phyloP scores from a whole-genome alignment of 2,797 vertebrate species.

The Miichthys miiuy region DNA sequence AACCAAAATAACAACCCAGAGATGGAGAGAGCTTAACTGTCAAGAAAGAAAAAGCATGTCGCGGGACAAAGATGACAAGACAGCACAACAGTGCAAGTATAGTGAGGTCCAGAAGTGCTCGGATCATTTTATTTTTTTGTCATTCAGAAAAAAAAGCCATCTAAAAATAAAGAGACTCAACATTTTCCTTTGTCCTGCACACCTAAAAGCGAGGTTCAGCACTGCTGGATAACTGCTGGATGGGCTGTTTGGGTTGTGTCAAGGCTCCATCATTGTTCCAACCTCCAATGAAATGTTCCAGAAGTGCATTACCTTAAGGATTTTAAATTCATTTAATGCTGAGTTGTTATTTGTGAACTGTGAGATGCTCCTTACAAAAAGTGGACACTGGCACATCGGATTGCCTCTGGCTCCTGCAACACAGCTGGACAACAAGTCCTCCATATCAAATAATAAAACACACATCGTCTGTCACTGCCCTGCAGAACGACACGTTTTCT shows the following conservation, averaged over 20 bases:
- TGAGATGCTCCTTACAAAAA: too few species aligned
- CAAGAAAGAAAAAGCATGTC: conserved; percentile 47
- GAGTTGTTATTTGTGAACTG: too few species aligned
- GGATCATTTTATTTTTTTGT: conserved; percentile 13
- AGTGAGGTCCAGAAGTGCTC: conserved; percentile 5
- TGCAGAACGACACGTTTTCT: background rate
- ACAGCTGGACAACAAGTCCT: too few species aligned
- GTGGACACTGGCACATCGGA: too few species aligned
- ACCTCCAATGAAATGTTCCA: background rate
- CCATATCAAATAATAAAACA: too few species aligned
- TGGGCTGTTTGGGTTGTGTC: background rate
- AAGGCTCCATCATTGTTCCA: background rate
- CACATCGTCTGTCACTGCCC: background rate
- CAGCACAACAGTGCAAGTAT: conserved; percentile 19
- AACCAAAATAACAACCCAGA: conserved; percentile 80
- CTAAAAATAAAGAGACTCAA: background rate
- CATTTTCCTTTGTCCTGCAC: background rate
- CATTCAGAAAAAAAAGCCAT: background rate
- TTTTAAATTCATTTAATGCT: too few species aligned
- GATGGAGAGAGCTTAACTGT: conserved; percentile 49
- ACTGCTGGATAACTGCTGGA: background rate
- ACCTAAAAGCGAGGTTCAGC: background rate
- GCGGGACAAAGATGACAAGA: conserved; percentile 65
- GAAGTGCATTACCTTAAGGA: background rate
- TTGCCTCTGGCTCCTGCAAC: too few species aligned